These are phyloP conservation scores for Lepidurus arcticus DNA, from an alignment of 1,140 invertebrate genomes.

Conservation along the genomic window DNA sequence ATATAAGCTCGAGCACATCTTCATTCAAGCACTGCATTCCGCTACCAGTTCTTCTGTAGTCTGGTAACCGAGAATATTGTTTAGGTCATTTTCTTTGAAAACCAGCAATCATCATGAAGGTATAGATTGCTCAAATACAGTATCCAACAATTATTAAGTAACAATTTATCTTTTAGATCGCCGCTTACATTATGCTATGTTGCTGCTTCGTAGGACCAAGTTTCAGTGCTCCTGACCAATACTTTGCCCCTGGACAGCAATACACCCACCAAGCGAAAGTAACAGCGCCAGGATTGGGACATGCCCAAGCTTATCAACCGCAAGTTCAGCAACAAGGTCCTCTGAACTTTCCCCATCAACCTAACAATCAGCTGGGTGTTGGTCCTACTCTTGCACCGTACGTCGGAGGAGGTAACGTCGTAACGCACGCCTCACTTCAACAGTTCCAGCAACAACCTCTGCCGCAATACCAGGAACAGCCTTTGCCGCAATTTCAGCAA, in stretches of 20 bases:
- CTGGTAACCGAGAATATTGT: background rate
- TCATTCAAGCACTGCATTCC: background rate
- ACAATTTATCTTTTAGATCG: background rate
- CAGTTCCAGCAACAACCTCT: background rate
- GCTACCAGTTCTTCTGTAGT: background rate
- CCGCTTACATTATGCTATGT: background rate
- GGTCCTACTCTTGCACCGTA: background rate
- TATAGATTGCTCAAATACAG: background rate
- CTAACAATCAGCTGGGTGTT: background rate
- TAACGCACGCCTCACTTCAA: background rate
- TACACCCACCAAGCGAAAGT: background rate
- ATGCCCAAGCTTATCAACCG: background rate
- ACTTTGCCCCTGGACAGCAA: background rate
- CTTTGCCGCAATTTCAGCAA: background rate
- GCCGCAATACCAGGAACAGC: background rate
- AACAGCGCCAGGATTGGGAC: background rate
- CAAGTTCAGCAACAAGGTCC: background rate
- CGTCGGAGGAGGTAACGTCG: background rate
- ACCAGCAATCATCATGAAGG: background rate
- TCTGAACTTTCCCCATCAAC: background rate
- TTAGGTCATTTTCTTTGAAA: background rate
- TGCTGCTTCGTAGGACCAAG: background rate
- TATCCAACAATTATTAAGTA: background rate
- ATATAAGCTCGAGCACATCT: constrained; percentile 6
- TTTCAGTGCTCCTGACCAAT: background rate